phyloP scores from a whole-genome alignment of 1,140 invertebrate genomes.

The Myzus persicae region DNA sequence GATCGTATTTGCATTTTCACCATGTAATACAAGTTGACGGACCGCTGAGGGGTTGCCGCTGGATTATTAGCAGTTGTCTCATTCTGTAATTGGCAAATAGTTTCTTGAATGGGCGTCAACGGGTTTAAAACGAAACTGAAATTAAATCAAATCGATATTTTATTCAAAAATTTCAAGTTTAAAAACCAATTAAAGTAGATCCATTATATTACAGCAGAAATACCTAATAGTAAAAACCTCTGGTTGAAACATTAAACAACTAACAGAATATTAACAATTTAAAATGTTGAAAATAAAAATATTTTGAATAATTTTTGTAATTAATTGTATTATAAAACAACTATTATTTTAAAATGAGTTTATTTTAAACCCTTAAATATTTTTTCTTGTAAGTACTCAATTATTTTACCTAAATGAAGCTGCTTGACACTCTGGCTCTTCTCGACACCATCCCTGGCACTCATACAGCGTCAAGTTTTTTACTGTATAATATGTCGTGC shows the following conservation, averaged over 20 bases:
- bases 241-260: neutral
- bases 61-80: constrained; percentile 89
- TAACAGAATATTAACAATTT: neutral
- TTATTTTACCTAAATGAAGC: constrained; percentile 77
- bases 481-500: constrained; percentile 90
- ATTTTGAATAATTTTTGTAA: neutral
- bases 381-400: neutral
- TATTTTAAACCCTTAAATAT: neutral
- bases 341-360: neutral
- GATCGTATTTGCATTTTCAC: constrained; percentile 89
- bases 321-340: neutral
- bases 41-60: constrained; percentile 78
- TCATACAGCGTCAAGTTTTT: constrained; percentile 91
- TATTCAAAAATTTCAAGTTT: neutral
- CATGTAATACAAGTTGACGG: constrained; percentile 94
- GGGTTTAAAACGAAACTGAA: constrained; percentile 89
- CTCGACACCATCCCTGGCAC: constrained; percentile 92
- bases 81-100: constrained; percentile 90
- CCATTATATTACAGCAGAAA: neutral
- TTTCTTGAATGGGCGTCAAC: constrained; percentile 89
- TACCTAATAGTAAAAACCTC: too few relatives aligned
- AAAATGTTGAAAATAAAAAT: neutral
- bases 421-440: constrained; percentile 89
- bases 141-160: constrained; percentile 48
- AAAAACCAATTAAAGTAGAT: neutral